Evolutionary conservation across 2,888 invertebrate species (phyloP).

Genomic region (Monochamus alternatus): DNA sequence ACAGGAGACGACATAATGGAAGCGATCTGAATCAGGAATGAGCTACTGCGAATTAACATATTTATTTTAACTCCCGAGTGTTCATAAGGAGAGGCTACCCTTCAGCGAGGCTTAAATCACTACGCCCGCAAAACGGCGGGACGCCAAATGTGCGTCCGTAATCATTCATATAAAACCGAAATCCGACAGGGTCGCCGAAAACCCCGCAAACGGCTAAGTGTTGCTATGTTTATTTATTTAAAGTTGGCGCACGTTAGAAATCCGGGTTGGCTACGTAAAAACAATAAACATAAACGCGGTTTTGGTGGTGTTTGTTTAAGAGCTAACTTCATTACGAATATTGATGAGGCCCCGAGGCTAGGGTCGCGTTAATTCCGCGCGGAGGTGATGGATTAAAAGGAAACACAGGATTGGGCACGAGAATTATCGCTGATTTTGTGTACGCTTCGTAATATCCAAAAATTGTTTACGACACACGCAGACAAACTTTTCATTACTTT

Average conservation of each 20-base stretch:
- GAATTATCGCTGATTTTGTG: neutral
- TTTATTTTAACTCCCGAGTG: slow-evolving; percentile 1
- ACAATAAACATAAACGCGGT: slow-evolving; percentile 40
- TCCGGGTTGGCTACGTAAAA: slow-evolving; percentile 30
- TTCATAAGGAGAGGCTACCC: neutral
- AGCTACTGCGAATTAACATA: neutral
- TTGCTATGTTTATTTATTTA: slow-evolving; percentile 30
- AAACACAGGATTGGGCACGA: neutral
- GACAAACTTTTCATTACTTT: too few species aligned
- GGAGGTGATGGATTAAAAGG: neutral
- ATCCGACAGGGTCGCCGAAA: slow-evolving; percentile 22
- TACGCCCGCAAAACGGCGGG: slow-evolving; percentile 11
- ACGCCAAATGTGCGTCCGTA: slow-evolving; percentile 11
- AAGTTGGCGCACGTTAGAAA: slow-evolving; percentile 14
- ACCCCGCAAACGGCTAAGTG: slow-evolving; percentile 14
- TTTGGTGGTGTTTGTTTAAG: slow-evolving; percentile 46
- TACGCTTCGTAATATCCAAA: too few species aligned
- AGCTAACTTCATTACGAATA: slow-evolving; percentile 43
- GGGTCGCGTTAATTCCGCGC: neutral
- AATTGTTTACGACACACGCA: too few species aligned
- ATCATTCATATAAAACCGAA: slow-evolving; percentile 27
- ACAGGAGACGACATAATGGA: neutral
- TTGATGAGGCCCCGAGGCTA: slow-evolving; percentile 33
- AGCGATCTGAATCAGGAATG: neutral
- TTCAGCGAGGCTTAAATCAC: slow-evolving; percentile 3